Base-by-base conservation (phyloP, 2,113 vertebrate species). In the Halichoeres trimaculatus region DNA sequence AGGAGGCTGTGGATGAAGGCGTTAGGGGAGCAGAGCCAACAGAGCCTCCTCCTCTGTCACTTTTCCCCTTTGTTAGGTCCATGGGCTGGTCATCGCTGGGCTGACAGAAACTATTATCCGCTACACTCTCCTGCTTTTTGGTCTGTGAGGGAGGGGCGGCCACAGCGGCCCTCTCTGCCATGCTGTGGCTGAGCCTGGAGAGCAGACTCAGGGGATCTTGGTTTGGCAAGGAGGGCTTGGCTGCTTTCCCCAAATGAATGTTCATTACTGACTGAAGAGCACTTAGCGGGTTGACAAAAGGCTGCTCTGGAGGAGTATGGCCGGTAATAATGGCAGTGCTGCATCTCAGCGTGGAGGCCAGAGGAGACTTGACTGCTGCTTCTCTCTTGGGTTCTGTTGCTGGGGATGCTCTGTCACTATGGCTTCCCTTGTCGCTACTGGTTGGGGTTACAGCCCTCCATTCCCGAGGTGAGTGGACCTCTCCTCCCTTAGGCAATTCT, bases 231-330 rank as follows among this genome's bases (percentile, higher is more conserved):
- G 96, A 95, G 1, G 97, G 98, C 89, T 99, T 99, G 86, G 98
- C 98, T 16, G 96, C 98, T 94, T 99, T 99, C 74, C 97, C 98
- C 84, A 99, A 93, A 93, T 99, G 98, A 90, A 99, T 96, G 90
- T 99, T 99, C 98, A 99, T 99, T 90, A 99, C 96, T 2, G 98
- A 98, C 76, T 99, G 98, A 87, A 99, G 95, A 86, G 98, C 98
- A 77, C 98, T 99, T 95, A 99, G 85, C 48, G 98, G 98, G 89
- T 98, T 99, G 76, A 99, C 95, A 77, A 99, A 98, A 43, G 97
- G 97, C 91, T 99, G 97, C 74, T 99, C 98, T 0, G 96, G 97
- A 47, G 96, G 92, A 82, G 91, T 94, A 81, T 99, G 97, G 85
- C 96, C 96, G 0, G 97, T 98, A 88, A 98, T 98, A 89, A 98